phyloP scores from a whole-genome alignment of 2,113 vertebrate species.

The Mus pahari region DNA sequence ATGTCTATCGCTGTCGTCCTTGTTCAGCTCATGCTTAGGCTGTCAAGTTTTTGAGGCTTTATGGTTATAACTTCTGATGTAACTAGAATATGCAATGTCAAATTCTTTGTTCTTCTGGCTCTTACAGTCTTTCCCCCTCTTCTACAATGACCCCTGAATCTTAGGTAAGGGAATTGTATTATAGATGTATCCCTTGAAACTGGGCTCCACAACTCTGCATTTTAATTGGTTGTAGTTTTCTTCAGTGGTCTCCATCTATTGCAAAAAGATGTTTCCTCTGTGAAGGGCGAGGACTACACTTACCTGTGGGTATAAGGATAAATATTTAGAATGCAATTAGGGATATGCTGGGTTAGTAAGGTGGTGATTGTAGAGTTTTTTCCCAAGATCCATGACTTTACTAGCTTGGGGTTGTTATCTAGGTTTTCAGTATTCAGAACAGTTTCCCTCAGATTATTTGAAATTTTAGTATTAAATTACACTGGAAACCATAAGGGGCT shows the following conservation, averaged over 20 bases:
- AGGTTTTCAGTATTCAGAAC: not conserved
- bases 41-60: not conserved
- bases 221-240: not conserved
- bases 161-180: not conserved
- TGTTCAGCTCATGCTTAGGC: not conserved
- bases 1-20: not conserved
- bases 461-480: conserved; percentile 34
- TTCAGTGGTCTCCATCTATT: not conserved
- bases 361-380: not conserved
- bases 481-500: not conserved
- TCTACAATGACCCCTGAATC: not conserved
- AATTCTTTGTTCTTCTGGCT: not conserved
- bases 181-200: not conserved
- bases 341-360: not conserved
- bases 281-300: not conserved
- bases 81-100: not conserved
- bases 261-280: not conserved
- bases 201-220: not conserved
- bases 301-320: not conserved
- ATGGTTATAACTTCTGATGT: not conserved
- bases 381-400: not conserved
- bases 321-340: not conserved
- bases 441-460: conserved; percentile 14
- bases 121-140: not conserved
- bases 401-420: not conserved